Conservation (phyloP, 2,113 vertebrate species). For the Anguilla japonica region DNA sequence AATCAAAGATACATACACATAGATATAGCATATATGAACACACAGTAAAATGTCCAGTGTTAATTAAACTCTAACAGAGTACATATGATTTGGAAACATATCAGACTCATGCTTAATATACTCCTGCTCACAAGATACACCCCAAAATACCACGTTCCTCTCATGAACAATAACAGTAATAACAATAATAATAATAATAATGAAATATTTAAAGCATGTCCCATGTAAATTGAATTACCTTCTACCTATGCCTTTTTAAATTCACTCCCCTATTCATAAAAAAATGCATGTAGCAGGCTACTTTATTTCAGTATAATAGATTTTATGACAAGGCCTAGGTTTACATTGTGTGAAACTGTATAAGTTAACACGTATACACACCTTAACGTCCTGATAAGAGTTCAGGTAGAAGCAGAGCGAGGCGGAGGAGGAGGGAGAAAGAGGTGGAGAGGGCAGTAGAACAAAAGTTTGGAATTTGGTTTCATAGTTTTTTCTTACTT, state of each 20-base stretch:
- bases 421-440: constrained; percentile 22
- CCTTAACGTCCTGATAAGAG: constrained; percentile 11
- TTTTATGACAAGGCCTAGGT: not conserved
- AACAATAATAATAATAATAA: no score
- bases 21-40: not conserved
- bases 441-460: constrained; percentile 34
- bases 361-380: not conserved
- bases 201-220: no score
- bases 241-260: no score
- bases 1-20: not conserved
- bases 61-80: no score
- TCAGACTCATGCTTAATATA: not conserved
- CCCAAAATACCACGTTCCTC: not conserved
- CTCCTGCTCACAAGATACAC: not conserved
- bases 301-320: no score
- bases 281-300: no score
- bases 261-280: no score
- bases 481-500: constrained; percentile 23
- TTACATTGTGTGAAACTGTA: not conserved
- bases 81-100: no score
- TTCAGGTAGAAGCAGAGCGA: constrained; percentile 18
- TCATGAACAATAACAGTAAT: no score
- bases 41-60: no score
- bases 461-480: constrained; percentile 1
- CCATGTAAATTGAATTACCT: no score